phyloP scores from a whole-genome alignment of 2,797 vertebrate species.

The Pitangus sulphuratus region DNA sequence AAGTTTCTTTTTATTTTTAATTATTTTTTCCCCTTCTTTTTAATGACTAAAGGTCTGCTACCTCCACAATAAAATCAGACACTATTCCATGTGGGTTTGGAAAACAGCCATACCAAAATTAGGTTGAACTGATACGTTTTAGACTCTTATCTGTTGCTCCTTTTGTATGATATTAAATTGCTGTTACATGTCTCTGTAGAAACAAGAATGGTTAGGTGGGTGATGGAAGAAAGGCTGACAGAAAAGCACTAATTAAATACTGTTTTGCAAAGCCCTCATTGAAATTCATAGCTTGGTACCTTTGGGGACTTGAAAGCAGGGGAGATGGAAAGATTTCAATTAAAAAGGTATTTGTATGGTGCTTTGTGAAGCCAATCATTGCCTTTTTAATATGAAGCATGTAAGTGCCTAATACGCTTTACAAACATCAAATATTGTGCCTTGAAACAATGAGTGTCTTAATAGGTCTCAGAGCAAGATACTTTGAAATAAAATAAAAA shows the following conservation, averaged over 20 bases:
- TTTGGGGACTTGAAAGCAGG: slow-evolving; percentile 73
- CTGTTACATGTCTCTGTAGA: neutral
- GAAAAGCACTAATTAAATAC: slow-evolving; percentile 55
- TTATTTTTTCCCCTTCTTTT: accelerated
- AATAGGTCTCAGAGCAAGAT: neutral
- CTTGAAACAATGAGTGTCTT: slow-evolving; percentile 15
- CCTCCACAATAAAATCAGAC: neutral
- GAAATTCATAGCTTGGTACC: slow-evolving; percentile 87
- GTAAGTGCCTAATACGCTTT: neutral
- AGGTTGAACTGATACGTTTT: neutral
- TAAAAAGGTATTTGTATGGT: slow-evolving; percentile 83
- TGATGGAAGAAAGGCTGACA: slow-evolving; percentile 24
- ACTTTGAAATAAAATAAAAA: slow-evolving; percentile 17
- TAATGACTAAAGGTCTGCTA: neutral
- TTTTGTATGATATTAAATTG: slow-evolving; percentile 24
- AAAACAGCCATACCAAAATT: neutral
- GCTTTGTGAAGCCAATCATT: slow-evolving; percentile 33
- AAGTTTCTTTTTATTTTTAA: neutral
- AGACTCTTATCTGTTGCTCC: slow-evolving; percentile 1
- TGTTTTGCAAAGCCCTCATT: slow-evolving; percentile 80
- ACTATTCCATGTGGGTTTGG: neutral
- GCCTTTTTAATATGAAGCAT: slow-evolving; percentile 32
- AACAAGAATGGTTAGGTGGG: slow-evolving; percentile 28
- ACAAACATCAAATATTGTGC: neutral
- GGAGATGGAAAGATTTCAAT: slow-evolving; percentile 81